Evolutionary conservation across 2,797 vertebrate genomes (phyloP).

Genomic region (Phylloscopus collybita): DNA sequence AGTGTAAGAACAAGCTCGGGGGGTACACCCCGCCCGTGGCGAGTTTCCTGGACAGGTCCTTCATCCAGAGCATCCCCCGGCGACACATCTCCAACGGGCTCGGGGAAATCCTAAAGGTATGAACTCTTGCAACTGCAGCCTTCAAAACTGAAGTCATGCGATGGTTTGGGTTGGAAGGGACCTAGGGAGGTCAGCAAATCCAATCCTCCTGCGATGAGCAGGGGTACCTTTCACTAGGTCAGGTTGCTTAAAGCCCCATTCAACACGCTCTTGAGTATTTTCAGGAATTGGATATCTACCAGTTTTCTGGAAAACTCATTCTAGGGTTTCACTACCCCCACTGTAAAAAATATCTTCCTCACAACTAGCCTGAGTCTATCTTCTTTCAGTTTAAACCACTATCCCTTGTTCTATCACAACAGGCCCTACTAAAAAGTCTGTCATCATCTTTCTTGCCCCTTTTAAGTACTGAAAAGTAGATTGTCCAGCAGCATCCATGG

Average conservation of each 20-base stretch:
- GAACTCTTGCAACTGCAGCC: not conserved
- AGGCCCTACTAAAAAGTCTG: not conserved
- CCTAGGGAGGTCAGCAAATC: not conserved
- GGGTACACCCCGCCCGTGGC: slow-evolving; percentile 82
- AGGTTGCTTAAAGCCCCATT: not conserved
- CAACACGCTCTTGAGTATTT: not conserved
- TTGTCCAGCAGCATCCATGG: not conserved
- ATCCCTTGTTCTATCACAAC: not conserved
- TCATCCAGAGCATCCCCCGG: slow-evolving; percentile 80
- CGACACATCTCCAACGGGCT: slow-evolving; percentile 85
- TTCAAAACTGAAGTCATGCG: not conserved
- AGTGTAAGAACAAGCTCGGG: slow-evolving; percentile 87
- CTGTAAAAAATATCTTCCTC: not conserved
- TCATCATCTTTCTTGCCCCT: not conserved
- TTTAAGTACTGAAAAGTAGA: not conserved
- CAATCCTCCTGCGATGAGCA: fast-evolving
- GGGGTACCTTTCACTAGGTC: not conserved
- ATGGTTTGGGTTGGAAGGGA: not conserved
- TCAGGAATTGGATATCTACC: not conserved
- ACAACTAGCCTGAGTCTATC: not conserved
- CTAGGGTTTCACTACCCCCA: not conserved
- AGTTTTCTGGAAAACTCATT: not conserved
- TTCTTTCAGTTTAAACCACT: not conserved
- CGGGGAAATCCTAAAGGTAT: slow-evolving; percentile 86
- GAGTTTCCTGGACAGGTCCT: slow-evolving; percentile 82